A percentile compares a stretch with the other conserved stretches of the same genome.
These are phyloP conservation scores for Tetragonisca angustula DNA, from an alignment of 2,888 invertebrate genomes.

Conservation along the genomic window DNA sequence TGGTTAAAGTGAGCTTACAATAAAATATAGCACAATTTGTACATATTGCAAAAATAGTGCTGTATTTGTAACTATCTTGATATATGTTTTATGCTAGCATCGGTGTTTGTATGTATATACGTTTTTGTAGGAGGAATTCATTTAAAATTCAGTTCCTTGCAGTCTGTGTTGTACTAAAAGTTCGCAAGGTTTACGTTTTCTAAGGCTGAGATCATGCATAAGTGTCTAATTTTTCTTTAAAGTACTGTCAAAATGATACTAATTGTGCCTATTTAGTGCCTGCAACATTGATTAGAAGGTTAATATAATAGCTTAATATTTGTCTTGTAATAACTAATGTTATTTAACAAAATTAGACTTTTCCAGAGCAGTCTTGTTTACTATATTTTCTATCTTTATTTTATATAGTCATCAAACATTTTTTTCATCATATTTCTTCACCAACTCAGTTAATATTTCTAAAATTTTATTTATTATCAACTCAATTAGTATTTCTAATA, in stretches of 20 bases:
- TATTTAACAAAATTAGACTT: slow-evolving; percentile 50
- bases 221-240: slow-evolving; percentile 18
- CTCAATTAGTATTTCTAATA: neutral
- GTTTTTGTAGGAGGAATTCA: slow-evolving; percentile 23
- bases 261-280: slow-evolving; percentile 55
- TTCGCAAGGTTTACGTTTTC: slow-evolving; percentile 31
- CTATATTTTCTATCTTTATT: slow-evolving; percentile 13
- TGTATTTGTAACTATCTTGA: slow-evolving; percentile 4
- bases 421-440: slow-evolving; percentile 13
- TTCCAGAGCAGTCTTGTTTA: slow-evolving; percentile 7
- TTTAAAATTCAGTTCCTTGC: slow-evolving; percentile 17
- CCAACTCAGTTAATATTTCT: slow-evolving; percentile 28
- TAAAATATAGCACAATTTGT: slow-evolving; percentile 29
- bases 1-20: slow-evolving; percentile 21
- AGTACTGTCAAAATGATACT: slow-evolving; percentile 43
- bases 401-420: slow-evolving; percentile 16
- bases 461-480: neutral
- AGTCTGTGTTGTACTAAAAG: slow-evolving; percentile 30
- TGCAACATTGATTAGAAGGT: slow-evolving; percentile 39
- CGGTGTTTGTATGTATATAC: slow-evolving; percentile 30
- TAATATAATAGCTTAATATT: slow-evolving; percentile 40
- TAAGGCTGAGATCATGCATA: slow-evolving; percentile 27
- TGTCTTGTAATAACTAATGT: slow-evolving; percentile 61
- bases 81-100: slow-evolving; percentile 17
- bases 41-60: slow-evolving; percentile 15